Conservation (phyloP, 2,888 invertebrate genomes). For the Drosophila lutescens region DNA sequence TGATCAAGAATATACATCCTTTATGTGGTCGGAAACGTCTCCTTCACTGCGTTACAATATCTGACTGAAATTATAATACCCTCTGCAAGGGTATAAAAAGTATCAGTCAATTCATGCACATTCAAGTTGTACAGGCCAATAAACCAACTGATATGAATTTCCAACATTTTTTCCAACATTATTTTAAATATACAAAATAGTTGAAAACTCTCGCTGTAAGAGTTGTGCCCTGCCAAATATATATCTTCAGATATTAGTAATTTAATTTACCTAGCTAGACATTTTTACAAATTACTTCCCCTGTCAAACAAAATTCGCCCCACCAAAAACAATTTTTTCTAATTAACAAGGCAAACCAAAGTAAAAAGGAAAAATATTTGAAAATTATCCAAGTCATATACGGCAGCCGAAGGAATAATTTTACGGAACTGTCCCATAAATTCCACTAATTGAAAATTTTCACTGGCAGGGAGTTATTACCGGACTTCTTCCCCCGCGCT, state of each 20-base stretch:
- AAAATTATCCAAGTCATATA: conserved; percentile 18
- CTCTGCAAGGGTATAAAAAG: too few species aligned
- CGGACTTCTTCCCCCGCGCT: conserved; percentile 11
- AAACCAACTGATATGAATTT: too few species aligned
- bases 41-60: too few species aligned
- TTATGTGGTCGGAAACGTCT: too few species aligned
- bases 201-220: neutral
- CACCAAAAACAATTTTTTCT: conserved; percentile 51
- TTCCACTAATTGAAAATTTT: conserved; percentile 71
- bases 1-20: too few species aligned
- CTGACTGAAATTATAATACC: too few species aligned
- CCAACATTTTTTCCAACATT: neutral
- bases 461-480: conserved; percentile 50
- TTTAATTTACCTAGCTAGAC: conserved; percentile 9
- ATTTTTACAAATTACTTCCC: conserved; percentile 29
- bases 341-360: conserved; percentile 52
- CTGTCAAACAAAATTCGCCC: conserved; percentile 13
- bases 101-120: neutral
- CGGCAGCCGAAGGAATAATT: conserved; percentile 34
- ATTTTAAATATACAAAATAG: neutral
- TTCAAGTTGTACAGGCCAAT: too few species aligned
- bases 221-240: neutral
- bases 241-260: conserved; percentile 12
- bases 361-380: conserved; percentile 18
- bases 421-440: conserved; percentile 57